Base-by-base conservation (phyloP, 2,113 vertebrate species). In the Actinemys pallida region DNA sequence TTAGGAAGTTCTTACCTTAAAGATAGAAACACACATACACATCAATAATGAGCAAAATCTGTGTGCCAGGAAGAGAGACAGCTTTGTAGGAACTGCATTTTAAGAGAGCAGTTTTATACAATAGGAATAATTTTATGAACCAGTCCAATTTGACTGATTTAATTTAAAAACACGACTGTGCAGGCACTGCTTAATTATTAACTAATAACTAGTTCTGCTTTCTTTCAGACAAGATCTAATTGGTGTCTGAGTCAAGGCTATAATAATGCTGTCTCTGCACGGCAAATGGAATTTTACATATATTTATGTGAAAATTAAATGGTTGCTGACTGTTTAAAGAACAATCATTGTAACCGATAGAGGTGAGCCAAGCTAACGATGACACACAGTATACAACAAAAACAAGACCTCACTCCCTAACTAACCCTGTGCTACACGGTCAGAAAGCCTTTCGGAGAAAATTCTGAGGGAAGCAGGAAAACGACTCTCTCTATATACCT, bases 401-500 rank as follows among this genome's bases (percentile, higher is more conserved):
- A 92, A 92, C 93, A 12, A 85, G 10, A 96, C 8, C 76, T 90
- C 91, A 3, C 78, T 96, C 89, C 83, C 89, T 95, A 84, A 17
- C 93, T 85, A 96, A 98, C 93, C 93, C 94, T 83, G 95, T 86
- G 95, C 97, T 97, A 90, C 93, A 97, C 57, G 97, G 86, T 96
- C 94, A 87, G 78, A 92, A 14, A 93, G 88, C 82, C 96, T 83
- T 93, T 87, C 92, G 93, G 84, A 94, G 93, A 93, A 75, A 86
- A 83, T 88, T 95, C 83, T 95, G 90, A 95, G 94, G 85, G 93
- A 78, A 94, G 93, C 96, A 90, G 79, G 76, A 97, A 95, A 97
- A 93, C 16, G 69, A 89, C 84, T 72, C 39, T 31, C 94, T 96
- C 95, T 31, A 81, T 95, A 92, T 99, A 99, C 99, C 99, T 99